Conservation (phyloP, 2,797 vertebrate species). For the Gila robusta region DNA sequence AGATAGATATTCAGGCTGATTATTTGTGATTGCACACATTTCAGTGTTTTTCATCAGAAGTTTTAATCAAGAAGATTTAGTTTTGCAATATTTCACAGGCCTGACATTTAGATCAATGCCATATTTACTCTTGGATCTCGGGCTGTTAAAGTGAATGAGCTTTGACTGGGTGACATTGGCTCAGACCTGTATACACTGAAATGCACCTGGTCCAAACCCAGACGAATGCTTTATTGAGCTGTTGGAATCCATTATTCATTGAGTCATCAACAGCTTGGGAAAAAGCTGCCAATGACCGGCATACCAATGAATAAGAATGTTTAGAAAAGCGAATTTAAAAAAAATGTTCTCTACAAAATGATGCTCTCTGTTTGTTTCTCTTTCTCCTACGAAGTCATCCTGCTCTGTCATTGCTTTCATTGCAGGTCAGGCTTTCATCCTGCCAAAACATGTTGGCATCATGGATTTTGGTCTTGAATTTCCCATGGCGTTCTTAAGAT, state of each 20-base stretch:
- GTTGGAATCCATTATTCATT: slow-evolving; percentile 65
- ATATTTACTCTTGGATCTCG: slow-evolving; percentile 36
- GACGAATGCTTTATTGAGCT: slow-evolving; percentile 64
- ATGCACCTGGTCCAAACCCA: slow-evolving; percentile 54
- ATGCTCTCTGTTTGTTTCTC: not conserved
- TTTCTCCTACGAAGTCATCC: not conserved
- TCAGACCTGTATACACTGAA: slow-evolving; percentile 37
- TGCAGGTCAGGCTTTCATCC: slow-evolving; percentile 27
- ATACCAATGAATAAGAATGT: slow-evolving; percentile 60
- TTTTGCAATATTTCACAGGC: slow-evolving; percentile 23
- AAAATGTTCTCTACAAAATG: not conserved
- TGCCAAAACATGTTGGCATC: slow-evolving; percentile 5
- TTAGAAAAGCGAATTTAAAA: slow-evolving; percentile 36
- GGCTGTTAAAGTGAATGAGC: slow-evolving; percentile 53
- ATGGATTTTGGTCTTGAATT: not conserved
- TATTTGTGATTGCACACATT: not conserved
- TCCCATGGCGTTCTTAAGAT: not conserved
- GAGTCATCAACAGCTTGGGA: slow-evolving; percentile 60
- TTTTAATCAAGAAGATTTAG: slow-evolving; percentile 34
- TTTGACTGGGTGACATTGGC: slow-evolving; percentile 56
- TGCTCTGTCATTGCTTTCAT: not conserved
- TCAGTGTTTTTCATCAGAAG: not conserved
- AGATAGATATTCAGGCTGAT: not conserved
- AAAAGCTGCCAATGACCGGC: slow-evolving; percentile 51
- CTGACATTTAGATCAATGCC: slow-evolving; percentile 48